Evolutionary conservation across 2,113 vertebrate genomes (phyloP).

Genomic region (Morphnarchus princeps): DNA sequence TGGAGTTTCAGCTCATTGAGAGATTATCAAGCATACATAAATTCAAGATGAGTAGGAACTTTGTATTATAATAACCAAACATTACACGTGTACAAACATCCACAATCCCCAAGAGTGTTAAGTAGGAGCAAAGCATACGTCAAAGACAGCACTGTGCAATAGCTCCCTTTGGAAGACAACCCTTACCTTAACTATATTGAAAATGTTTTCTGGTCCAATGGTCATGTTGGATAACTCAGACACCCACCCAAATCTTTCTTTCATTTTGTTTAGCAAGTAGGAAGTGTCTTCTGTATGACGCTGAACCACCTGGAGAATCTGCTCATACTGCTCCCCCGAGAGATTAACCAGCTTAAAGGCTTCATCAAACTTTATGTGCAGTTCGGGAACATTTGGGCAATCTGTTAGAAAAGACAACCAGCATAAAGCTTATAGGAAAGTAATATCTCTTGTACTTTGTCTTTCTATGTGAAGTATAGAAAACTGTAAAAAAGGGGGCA

Average conservation of each 20-base stretch:
- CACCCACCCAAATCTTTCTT: constrained; percentile 85
- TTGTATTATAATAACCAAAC: neutral
- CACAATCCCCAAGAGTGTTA: neutral
- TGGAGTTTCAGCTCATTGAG: neutral
- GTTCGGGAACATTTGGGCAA: constrained; percentile 79
- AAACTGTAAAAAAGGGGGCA: neutral
- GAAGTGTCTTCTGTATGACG: constrained; percentile 83
- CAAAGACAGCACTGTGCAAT: neutral
- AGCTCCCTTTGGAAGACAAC: neutral
- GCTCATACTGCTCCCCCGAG: constrained; percentile 82
- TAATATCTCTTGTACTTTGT: neutral
- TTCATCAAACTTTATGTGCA: constrained; percentile 83
- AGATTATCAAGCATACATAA: neutral
- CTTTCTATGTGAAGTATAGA: neutral
- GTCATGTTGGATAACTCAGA: constrained; percentile 70
- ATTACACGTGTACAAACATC: neutral
- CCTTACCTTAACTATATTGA: constrained; percentile 79
- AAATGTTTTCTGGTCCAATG: constrained; percentile 67
- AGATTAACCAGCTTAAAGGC: constrained; percentile 80
- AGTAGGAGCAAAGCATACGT: neutral
- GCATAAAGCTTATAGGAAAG: neutral
- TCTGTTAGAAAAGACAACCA: constrained; percentile 64
- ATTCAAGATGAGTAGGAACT: neutral
- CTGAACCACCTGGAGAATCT: constrained; percentile 81
- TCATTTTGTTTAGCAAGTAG: constrained; percentile 82